These are phyloP conservation scores for Holothuria glaberrima DNA, from an alignment of 35 echinoderm and acorn worm species.

Conservation along the genomic window DNA sequence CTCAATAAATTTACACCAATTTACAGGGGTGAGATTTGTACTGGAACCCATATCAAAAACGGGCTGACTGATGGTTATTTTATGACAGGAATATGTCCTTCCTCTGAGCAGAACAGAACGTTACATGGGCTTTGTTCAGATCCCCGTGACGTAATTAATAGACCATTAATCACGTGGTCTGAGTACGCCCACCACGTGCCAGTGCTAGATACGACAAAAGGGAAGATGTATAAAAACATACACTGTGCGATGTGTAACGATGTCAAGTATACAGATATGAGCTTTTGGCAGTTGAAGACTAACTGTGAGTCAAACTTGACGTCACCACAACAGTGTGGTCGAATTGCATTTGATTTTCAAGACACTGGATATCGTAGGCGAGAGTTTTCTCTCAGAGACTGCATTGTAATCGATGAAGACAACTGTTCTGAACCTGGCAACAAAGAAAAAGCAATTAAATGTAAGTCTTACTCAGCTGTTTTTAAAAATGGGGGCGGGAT, in stretches of 20 bases:
- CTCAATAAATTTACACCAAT: too few species aligned
- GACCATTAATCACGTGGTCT: too few species aligned
- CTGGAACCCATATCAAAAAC: too few species aligned
- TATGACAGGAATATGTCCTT: too few species aligned
- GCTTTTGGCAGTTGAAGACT: not conserved
- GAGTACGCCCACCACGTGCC: too few species aligned
- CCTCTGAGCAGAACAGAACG: too few species aligned
- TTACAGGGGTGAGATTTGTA: too few species aligned
- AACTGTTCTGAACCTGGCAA: not conserved
- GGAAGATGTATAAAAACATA: constrained; percentile 28
- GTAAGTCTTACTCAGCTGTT: not conserved
- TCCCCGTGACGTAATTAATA: too few species aligned
- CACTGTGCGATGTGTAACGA: constrained; percentile 45
- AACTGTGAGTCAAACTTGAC: not conserved
- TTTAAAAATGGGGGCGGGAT: not conserved
- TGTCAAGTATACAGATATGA: not conserved
- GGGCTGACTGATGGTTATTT: too few species aligned
- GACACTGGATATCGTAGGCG: not conserved
- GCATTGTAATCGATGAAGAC: not conserved
- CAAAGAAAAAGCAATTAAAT: not conserved
- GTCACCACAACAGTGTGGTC: not conserved
- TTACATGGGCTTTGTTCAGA: too few species aligned
- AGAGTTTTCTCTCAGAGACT: not conserved
- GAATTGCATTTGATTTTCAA: not conserved
- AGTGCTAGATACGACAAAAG: too few species aligned